A percentile compares a stretch with the other conserved stretches of the same genome.
Evolutionary conservation across 2,113 vertebrate species (phyloP).

Genomic region (Eulemur macaco): DNA sequence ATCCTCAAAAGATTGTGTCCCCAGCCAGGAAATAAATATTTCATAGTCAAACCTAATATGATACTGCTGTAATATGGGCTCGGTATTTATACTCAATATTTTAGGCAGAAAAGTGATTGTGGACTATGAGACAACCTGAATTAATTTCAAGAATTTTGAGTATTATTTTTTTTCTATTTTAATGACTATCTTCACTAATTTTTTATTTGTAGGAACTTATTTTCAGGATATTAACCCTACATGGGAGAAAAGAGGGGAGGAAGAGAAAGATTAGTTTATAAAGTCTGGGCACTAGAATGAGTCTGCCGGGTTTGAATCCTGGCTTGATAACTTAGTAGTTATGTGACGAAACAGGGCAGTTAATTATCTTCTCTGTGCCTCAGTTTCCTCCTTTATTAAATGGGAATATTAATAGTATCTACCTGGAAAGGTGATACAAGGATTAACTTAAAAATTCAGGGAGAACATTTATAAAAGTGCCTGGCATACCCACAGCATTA

Average conservation of each 20-base stretch:
- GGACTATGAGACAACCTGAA: background rate
- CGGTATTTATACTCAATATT: background rate
- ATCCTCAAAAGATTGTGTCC: background rate
- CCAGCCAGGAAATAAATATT: background rate
- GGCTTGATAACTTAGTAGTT: background rate
- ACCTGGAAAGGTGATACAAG: background rate
- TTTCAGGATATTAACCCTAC: background rate
- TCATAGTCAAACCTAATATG: background rate
- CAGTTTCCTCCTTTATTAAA: constrained; percentile 24
- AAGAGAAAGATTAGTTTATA: background rate
- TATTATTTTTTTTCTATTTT: background rate
- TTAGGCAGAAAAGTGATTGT: background rate
- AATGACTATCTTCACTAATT: background rate
- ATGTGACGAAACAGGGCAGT: background rate
- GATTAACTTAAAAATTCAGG: constrained; percentile 5
- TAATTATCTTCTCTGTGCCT: background rate
- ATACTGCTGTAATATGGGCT: background rate
- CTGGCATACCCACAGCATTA: background rate
- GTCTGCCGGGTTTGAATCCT: background rate
- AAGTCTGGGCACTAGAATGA: background rate
- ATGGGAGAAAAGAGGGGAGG: background rate
- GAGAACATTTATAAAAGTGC: background rate
- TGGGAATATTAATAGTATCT: background rate
- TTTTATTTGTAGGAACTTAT: background rate
- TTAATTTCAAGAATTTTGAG: constrained; percentile 6